Conservation (phyloP, 2,888 invertebrate species). For the Myopa tessellatipennis region DNA sequence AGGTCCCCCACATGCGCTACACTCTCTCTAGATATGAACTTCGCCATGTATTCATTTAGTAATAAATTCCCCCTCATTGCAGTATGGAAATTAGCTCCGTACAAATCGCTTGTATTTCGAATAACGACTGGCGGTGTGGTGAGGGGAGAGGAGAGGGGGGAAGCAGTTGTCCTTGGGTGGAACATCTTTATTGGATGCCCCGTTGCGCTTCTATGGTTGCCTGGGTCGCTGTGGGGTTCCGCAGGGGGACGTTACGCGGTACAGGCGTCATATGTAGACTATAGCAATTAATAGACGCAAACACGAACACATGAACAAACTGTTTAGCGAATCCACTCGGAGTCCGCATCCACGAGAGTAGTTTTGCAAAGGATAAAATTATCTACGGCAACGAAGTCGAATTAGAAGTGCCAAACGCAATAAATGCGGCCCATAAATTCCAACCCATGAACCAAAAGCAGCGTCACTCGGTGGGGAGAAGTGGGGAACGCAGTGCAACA, state of each 20-base stretch:
- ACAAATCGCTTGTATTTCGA: constrained; percentile 26
- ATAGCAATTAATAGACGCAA: constrained; percentile 28
- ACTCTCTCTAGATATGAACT: not conserved
- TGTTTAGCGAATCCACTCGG: not conserved
- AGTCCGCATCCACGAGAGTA: not conserved
- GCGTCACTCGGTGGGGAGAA: not conserved
- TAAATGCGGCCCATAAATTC: constrained; percentile 29
- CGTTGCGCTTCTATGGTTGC: constrained; percentile 21
- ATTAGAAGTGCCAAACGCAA: constrained; percentile 34
- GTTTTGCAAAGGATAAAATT: not conserved
- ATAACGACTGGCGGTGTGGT: not conserved
- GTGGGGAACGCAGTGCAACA: not conserved
- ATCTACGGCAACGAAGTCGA: constrained; percentile 24
- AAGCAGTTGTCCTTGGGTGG: constrained; percentile 3
- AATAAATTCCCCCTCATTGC: constrained; percentile 41
- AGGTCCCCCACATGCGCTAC: not conserved
- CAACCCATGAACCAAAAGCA: not conserved
- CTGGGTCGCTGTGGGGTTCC: not conserved
- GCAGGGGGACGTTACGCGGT: constrained; percentile 19
- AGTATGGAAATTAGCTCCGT: constrained; percentile 24
- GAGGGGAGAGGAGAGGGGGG: not conserved
- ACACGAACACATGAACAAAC: not conserved
- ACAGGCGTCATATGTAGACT: not conserved
- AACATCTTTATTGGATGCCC: constrained; percentile 40
- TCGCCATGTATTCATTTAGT: constrained; percentile 43